Evolutionary conservation across 1,140 invertebrate genomes (phyloP), one percentile per base, ranked within the genome.

Genomic region (Neodiprion pinetum): DNA sequence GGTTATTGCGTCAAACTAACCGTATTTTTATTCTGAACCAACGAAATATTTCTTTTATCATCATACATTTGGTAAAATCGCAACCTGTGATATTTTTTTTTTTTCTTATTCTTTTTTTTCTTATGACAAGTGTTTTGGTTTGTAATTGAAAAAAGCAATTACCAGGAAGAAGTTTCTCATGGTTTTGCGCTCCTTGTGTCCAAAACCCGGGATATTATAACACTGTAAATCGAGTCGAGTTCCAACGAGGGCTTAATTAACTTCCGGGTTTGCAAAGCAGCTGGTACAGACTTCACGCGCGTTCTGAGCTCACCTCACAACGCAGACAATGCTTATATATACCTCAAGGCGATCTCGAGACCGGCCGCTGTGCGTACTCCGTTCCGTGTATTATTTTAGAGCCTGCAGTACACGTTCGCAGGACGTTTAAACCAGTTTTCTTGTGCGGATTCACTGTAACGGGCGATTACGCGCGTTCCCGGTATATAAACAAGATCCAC

Each of bases 271-370:
- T 40, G 28, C 28, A 40, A 40, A 40, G 28, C 28, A 40, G 5
- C 28, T 40, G 28, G 28, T 40, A 40, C 28, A 40, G 28, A 40
- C 28, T 40, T 40, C 28, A 40, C 5, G 5, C 28, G 28, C 1
- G 28, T 40, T 61, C 53, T 61, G 53, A 61, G 11, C 53, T 12
- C 53, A 61, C 53, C n/a, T 17, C 53, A 9, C 8, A 4, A 9
- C 8, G 4, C 5, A 17, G 2, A 61, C 53, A 61, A 61, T 61
- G 53, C 53, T 61, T 61, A 61, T 61, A 61, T 61, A 61, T 61
- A 61, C n/a, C 53, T 17, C 53, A 61, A 61, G 53, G 53, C 53
- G 53, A 61, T 61, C 53, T 61, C 53, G 53, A 61, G 53, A 61
- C 9, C 11, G 11, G 9, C 53, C 4, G 53, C 28, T 4, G 53